A percentile compares a stretch with the other conserved stretches of the same genome.
Conservation (phyloP, 2,888 invertebrate species). For the Melipona bicolor region DNA sequence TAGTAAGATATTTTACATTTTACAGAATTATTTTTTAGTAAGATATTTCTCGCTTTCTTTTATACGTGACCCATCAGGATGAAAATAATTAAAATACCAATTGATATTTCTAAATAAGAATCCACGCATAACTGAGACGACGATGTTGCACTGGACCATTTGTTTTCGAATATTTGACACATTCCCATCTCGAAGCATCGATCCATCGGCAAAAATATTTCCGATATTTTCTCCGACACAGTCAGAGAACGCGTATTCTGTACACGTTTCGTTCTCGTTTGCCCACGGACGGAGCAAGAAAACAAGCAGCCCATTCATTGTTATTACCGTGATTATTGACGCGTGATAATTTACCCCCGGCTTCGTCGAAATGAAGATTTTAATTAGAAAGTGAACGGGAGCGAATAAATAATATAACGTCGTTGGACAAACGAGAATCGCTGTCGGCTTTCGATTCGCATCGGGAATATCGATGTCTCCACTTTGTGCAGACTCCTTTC, state of each 20-base stretch:
- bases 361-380: slow-evolving; percentile 4
- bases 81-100: neutral
- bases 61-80: no score
- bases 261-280: neutral
- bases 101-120: neutral
- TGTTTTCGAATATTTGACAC: neutral
- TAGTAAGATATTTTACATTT: no score
- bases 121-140: neutral
- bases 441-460: neutral
- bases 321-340: neutral
- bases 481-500: neutral
- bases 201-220: neutral
- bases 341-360: neutral
- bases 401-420: slow-evolving; percentile 16
- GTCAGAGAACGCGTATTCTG: neutral
- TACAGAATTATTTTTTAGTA: no score
- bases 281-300: neutral
- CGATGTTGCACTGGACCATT: neutral
- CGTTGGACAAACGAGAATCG: neutral
- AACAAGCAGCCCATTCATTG: neutral
- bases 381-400: slow-evolving; percentile 14
- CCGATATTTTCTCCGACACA: neutral
- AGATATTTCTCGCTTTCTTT: no score
- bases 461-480: slow-evolving; percentile 3
- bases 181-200: neutral